Base-by-base conservation (phyloP, 2,113 vertebrate genomes). In the Gallinago undulata region DNA sequence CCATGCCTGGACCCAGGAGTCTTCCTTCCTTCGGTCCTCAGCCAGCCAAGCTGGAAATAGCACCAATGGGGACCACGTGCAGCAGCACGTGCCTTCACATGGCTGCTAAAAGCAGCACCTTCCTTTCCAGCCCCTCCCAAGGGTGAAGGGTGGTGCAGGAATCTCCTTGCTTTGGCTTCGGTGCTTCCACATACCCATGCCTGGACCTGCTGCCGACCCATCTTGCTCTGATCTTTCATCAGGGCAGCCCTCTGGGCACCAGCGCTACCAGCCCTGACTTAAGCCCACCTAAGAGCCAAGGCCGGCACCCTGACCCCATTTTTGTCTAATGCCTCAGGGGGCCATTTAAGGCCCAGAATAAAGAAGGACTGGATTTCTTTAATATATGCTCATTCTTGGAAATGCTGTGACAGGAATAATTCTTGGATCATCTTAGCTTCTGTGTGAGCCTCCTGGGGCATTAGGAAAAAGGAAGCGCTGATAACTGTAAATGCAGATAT, bases 121-220 rank as follows among this genome's bases (percentile, higher is more conserved):
- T 72, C 66, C 62, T 23, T 28, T 56, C 47, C 78, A 43, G 48
- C 1, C 1, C 62, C 51, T 68, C 41, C 73, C 41, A 55, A 90
- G 23, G 35, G 7, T 5, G 53, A 55, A 18, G 19, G 57, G 39
- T 69, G 70, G 81, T 37, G n/a, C 41, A 48, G 82, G 48, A 60
- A 72, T 50, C 7, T 72, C 57, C 37, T 76, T 17, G 27, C n/a
- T 57, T 67, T 60, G 57, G 73, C 57, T 43, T 23, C 3, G 2
- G 15, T n/a, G 18, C 59, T 11, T 59, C 69, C 41, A 8, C 0
- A 0, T 76, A 28, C 37, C 1, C 0, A 10, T 10, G 15, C 55
- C 51, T 66, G 77, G 59, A 55, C 11, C 30, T 48, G 37, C 8
- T 66, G 39, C 72, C 1, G 3, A 35, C 22, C 50, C 1, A 2